phyloP scores from a whole-genome alignment of 2,797 vertebrate species.

The Pachyuromys duprasi region DNA sequence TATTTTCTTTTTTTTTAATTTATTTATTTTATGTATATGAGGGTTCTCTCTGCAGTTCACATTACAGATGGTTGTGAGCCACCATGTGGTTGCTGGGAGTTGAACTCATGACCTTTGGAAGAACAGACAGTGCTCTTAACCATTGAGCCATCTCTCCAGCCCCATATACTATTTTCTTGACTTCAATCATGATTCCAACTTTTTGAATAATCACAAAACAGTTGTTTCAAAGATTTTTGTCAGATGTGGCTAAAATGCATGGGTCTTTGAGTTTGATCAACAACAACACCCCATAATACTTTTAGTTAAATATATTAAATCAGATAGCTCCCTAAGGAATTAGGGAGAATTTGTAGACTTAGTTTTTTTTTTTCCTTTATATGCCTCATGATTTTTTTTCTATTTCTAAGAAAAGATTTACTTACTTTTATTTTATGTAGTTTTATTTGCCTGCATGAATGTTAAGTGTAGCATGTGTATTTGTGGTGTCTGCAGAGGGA shows the following conservation, averaged over 20 bases:
- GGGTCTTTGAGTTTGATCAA: neutral
- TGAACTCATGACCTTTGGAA: too few species aligned
- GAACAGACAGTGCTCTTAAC: too few species aligned
- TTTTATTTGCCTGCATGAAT: neutral
- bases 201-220: neutral
- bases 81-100: too few species aligned
- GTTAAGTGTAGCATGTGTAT: neutral
- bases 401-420: neutral
- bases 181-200: neutral
- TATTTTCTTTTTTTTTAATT: too few species aligned
- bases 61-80: too few species aligned
- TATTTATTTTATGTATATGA: too few species aligned
- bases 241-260: neutral
- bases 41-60: too few species aligned
- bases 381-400: neutral
- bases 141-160: too few species aligned
- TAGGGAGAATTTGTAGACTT: neutral
- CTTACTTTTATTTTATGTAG: neutral
- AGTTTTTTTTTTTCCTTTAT: slow-evolving; percentile 29
- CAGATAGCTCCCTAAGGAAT: neutral
- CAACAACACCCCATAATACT: neutral
- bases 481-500: neutral
- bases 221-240: neutral
- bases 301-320: neutral
- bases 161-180: slow-evolving; percentile 6